Evolutionary conservation across 1,140 invertebrate genomes (phyloP), one percentile per base, ranked within the genome.

Genomic region (Elysia chlorotica): DNA sequence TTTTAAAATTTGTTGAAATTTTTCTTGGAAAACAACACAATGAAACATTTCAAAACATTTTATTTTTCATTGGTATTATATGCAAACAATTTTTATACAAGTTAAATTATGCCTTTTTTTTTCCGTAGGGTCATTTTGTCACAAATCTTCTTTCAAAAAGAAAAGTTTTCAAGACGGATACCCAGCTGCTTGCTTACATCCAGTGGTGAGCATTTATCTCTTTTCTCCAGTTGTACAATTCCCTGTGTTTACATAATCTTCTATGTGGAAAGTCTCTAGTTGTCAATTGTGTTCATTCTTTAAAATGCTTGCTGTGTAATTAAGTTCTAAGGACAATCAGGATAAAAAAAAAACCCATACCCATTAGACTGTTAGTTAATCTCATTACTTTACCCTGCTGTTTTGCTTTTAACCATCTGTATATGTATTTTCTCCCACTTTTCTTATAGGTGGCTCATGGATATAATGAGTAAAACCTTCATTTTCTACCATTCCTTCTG

Each of bases 401-500:
- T 31, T 31, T 31, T 31, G 23, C 3, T 31, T 59, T 25, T 28
- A 10, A 14, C 5, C 56, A 59, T n/a, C 28, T 10, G 28, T n/a
- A 14, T 59, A 59, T 28, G 6, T 59, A 25, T 59, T 37, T 23
- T 37, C 38, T 65, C 35, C n/a, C n/a, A n/a, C n/a, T n/a, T 38
- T 41, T 28, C 4, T 41, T 41, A 2, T 54, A 83, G 82, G 36
- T 78, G 71, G 68, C 63, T 84, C 38, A 76, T 79, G 74, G 80
- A 82, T 19, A 68, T 84, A 2, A 62, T 78, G 14, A 70, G 74
- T 17, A 84, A 81, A 74, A 77, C 79, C n/a, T 84, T 84, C 56
- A 78, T 84, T 36, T 82, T 77, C 61, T 85, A 79, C 61, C 82
- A 83, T 71, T 79, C 76, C 48, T 83, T 83, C 57, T 83, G 77